These are phyloP conservation scores for rat (Rattus norvegicus) DNA, from an alignment of 2,113 vertebrate species.

Conservation along the genomic window DNA sequence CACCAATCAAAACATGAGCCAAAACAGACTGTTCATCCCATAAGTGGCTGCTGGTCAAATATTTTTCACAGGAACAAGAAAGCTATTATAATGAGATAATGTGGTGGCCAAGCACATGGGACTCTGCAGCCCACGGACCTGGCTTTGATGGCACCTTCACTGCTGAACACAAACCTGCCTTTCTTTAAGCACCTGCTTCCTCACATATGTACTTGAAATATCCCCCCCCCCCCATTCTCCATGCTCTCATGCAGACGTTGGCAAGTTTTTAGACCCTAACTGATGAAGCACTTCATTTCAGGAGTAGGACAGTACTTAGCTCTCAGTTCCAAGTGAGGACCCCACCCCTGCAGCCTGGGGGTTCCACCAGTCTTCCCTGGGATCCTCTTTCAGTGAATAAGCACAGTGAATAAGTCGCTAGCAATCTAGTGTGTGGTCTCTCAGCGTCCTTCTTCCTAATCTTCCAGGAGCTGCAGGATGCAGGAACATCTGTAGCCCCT, in stretches of 20 bases:
- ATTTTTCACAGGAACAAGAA: background rate
- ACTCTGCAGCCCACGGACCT: background rate
- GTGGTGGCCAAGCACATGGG: accelerated
- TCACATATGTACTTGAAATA: accelerated
- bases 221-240: accelerated
- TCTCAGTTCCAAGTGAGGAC: background rate
- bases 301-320: background rate
- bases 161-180: background rate
- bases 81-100: accelerated
- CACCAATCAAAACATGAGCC: background rate
- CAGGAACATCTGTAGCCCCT: background rate
- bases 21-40: background rate
- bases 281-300: accelerated
- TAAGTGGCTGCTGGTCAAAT: background rate
- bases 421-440: background rate
- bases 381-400: accelerated
- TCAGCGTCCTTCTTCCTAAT: background rate
- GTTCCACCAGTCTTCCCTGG: accelerated
- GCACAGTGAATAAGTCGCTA: accelerated
- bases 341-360: accelerated
- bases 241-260: accelerated
- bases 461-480: background rate
- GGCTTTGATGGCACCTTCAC: too few relatives aligned
- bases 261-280: background rate
- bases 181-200: background rate